Percentiles rank a stretch among this genome's conserved stretches.
Conservation (phyloP, 2,888 invertebrate species). For the Spisula solida region DNA sequence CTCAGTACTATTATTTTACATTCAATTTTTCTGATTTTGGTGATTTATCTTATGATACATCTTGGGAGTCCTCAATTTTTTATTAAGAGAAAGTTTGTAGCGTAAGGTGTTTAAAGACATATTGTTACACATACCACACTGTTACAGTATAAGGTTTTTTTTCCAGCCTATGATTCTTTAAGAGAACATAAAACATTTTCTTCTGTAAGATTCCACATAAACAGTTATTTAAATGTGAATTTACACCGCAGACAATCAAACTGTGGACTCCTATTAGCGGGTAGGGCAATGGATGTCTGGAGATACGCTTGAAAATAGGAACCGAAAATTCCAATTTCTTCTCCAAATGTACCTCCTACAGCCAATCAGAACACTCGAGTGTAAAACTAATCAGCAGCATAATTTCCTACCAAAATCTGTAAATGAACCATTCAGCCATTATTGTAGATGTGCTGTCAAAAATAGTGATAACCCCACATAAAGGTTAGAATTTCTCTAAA, state of each 20-base stretch:
- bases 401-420: constrained; percentile 57
- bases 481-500: constrained; percentile 59
- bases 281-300: constrained; percentile 10
- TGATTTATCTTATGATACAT: no score
- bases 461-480: constrained; percentile 62
- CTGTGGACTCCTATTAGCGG: neutral
- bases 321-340: constrained; percentile 24
- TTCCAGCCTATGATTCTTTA: neutral
- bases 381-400: constrained; percentile 56
- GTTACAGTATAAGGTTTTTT: no score
- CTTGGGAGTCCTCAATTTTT: no score
- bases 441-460: constrained; percentile 64
- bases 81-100: no score
- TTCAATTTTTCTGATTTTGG: no score
- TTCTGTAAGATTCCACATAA: neutral
- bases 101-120: no score
- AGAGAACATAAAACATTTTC: neutral
- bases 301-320: neutral
- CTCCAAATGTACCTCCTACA: constrained; percentile 25
- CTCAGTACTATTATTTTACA: no score
- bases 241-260: neutral
- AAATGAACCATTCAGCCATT: constrained; percentile 67
- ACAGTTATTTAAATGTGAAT: constrained; percentile 15
- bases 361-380: constrained; percentile 37
- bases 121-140: no score